These are phyloP conservation scores for Tragelaphus buxtoni DNA, from an alignment of 2,113 vertebrate genomes.

Conservation along the genomic window DNA sequence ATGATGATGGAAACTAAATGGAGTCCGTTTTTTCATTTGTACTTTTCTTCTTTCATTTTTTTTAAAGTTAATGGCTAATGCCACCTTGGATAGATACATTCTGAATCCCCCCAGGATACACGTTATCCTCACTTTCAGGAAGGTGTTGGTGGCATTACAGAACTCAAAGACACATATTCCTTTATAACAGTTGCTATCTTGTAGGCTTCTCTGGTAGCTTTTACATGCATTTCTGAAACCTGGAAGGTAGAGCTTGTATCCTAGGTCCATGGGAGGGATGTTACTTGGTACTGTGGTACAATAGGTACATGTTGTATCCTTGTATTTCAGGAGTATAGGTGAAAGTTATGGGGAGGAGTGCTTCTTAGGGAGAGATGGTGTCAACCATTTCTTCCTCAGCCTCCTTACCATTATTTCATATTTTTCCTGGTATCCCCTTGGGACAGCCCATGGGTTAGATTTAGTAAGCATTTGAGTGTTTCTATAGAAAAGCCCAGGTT, in stretches of 20 bases:
- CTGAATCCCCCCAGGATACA: neutral
- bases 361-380: neutral
- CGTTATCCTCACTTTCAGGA: neutral
- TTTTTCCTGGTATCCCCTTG: neutral
- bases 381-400: neutral
- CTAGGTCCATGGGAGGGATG: neutral
- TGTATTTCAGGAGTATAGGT: neutral
- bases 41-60: neutral
- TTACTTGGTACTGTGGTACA: neutral
- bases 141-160: neutral
- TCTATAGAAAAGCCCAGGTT: neutral
- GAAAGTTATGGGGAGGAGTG: neutral
- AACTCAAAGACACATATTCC: neutral
- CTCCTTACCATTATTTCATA: neutral
- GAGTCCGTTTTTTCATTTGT: neutral
- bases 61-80: neutral
- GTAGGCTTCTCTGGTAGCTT: neutral
- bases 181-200: neutral
- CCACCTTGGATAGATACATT: neutral
- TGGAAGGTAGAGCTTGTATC: neutral
- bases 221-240: constrained; percentile 22
- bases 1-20: neutral
- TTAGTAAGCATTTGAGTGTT: neutral
- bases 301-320: neutral
- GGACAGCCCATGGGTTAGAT: neutral